phyloP scores from a whole-genome alignment of 1,140 invertebrate species.

The Eueides isabella region DNA sequence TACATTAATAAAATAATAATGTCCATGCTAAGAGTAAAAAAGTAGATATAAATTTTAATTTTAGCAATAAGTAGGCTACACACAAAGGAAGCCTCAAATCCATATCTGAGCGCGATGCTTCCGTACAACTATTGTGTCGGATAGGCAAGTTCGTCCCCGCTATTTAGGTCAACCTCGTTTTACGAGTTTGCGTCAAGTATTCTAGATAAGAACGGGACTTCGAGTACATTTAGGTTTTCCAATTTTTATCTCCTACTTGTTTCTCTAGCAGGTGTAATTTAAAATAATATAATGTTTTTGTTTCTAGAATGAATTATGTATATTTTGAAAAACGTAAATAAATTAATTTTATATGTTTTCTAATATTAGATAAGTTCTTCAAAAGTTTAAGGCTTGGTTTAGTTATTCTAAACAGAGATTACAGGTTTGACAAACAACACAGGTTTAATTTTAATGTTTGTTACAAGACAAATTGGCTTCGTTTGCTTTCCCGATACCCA shows the following conservation, averaged over 20 bases:
- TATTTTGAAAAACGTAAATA: too few species aligned
- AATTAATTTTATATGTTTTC: not conserved
- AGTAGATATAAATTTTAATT: conserved; percentile 31
- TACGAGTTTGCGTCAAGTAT: conserved; percentile 35
- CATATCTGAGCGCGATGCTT: conserved; percentile 33
- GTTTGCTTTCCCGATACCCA: not conserved
- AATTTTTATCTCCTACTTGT: conserved; percentile 26
- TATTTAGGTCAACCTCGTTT: conserved; percentile 41
- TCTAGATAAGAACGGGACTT: conserved; percentile 33
- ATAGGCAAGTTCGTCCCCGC: conserved; percentile 31
- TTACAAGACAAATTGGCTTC: conserved; percentile 2
- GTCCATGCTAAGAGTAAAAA: not conserved
- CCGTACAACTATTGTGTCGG: conserved; percentile 35
- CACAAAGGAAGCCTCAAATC: conserved; percentile 39
- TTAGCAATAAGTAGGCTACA: conserved; percentile 35
- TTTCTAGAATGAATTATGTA: not conserved
- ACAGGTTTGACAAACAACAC: too few species aligned
- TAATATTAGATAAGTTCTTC: too few species aligned
- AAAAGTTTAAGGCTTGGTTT: too few species aligned
- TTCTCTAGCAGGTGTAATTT: not conserved
- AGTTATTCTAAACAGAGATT: too few species aligned
- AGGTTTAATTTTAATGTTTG: too few species aligned
- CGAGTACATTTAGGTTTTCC: conserved; percentile 24
- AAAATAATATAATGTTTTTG: not conserved
- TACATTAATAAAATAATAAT: not conserved